Evolutionary conservation across 1,140 invertebrate species (phyloP), one percentile per base, ranked within the genome.

Genomic region (Lordiphosa collinella): DNA sequence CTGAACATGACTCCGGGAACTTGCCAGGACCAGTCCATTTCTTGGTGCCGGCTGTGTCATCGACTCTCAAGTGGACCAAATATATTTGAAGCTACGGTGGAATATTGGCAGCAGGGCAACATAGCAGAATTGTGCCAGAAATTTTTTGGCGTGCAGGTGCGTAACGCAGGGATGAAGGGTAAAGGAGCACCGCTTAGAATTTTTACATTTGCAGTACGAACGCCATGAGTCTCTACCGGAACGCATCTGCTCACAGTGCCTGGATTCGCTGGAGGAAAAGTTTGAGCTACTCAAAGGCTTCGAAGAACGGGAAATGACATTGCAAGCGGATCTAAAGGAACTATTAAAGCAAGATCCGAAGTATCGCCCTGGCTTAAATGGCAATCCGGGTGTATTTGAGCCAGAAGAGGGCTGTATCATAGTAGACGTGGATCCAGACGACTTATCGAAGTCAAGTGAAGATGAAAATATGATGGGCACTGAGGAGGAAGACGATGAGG

Each of bases 341-440:
- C n/a, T n/a, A n/a, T n/a, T n/a, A n/a, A n/a, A n/a, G n/a, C n/a
- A n/a, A n/a, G n/a, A n/a, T n/a, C n/a, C n/a, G n/a, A n/a, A n/a
- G n/a, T n/a, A n/a, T n/a, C n/a, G n/a, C n/a, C n/a, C n/a, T n/a
- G n/a, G n/a, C n/a, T n/a, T n/a, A n/a, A n/a, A n/a, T n/a, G n/a
- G n/a, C n/a, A n/a, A n/a, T n/a, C n/a, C n/a, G n/a, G n/a, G n/a
- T n/a, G n/a, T n/a, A n/a, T n/a, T n/a, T n/a, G n/a, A n/a, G n/a
- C n/a, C n/a, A n/a, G n/a, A n/a, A 36, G 91, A 91, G 59, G 90
- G 91, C 37, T 91, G 91, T 84, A 90, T 92, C 54, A 91, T 93
- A 0, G 91, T 92, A 87, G 92, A 92, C 4, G 91, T 93, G 0
- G 92, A 93, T 88, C 92, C 92, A 1, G 91, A 91, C 37, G 86